Base-by-base conservation (phyloP, 2,113 vertebrate species). In the Corvus hawaiiensis region DNA sequence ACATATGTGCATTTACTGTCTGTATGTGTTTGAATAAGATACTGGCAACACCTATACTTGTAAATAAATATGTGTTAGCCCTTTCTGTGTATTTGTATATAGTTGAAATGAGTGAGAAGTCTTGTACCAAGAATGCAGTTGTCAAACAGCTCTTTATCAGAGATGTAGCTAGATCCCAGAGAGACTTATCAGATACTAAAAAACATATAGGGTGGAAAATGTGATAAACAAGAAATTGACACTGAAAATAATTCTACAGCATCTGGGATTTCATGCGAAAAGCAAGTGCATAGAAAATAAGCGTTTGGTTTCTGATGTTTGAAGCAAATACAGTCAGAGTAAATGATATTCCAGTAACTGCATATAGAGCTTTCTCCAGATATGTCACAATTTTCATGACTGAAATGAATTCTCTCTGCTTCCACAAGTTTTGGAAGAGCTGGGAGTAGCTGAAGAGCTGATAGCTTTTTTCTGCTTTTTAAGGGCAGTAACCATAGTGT, bases 131-230 rank as follows among this genome's bases (percentile, higher is more conserved):
- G 86, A 83, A 89, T 85, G 79, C 94, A 93, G 88, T 86, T 84
- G 30, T 94, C 94, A 97, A 96, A 85, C 84, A 81, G 80, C 91
- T 94, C 93, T 97, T 97, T 97, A 96, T 98, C 95, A 97, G 97
- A 96, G 85, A 87, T 86, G 84, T 75, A 77, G 92, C 89, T 94
- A 95, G 97, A 97, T 98, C 97, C 97, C 94, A 74, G 84, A 94
- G 98, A 98, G 97, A 97, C 96, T 98, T 97, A 98, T 95, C 97
- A 97, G 96, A 89, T 97, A 76, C 96, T 97, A 49, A 97, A 97
- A 98, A 97, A 97, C 92, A 90, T 95, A 95, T 94, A 94, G 68
- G 54, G n/a, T 88, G 66, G 93, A 96, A 96, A 93, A 94, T 91
- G 27, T 84, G 84, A 90, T 97, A 98, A 98, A 97, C 97, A 98